These are phyloP conservation scores for Morus bassanus DNA, from an alignment of 2,797 vertebrate species.

Conservation along the genomic window DNA sequence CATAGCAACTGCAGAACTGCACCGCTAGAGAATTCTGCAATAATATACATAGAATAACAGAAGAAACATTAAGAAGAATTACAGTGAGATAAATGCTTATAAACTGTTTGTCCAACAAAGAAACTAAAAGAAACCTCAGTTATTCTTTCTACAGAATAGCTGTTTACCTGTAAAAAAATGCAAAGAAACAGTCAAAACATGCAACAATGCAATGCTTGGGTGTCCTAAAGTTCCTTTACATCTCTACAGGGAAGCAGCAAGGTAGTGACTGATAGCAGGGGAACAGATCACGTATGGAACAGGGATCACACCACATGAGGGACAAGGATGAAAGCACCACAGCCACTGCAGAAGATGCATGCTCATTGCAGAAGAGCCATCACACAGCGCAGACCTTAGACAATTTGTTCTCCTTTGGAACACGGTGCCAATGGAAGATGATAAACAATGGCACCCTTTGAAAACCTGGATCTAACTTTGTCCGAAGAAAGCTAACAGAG, in stretches of 20 bases:
- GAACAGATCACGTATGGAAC: neutral
- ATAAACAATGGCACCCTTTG: neutral
- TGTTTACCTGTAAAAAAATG: neutral
- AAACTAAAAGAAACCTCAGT: neutral
- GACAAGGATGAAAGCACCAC: neutral
- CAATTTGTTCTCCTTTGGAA: neutral
- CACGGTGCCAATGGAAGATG: accelerated
- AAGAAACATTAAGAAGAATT: neutral
- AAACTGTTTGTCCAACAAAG: neutral
- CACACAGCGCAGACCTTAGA: accelerated
- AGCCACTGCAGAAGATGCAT: neutral
- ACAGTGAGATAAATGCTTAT: neutral
- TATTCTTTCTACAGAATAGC: neutral
- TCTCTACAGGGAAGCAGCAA: neutral
- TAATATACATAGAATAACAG: neutral
- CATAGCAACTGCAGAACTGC: neutral
- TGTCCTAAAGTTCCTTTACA: neutral
- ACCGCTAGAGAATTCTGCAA: neutral
- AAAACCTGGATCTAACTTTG: neutral
- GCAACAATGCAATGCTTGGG: neutral
- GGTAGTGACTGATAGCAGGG: neutral
- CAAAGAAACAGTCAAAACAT: accelerated
- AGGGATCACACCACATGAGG: neutral
- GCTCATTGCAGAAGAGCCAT: neutral
- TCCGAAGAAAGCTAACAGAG: neutral